Evolutionary conservation across 2,888 invertebrate species (phyloP).

Genomic region (Electrophaes corylata): DNA sequence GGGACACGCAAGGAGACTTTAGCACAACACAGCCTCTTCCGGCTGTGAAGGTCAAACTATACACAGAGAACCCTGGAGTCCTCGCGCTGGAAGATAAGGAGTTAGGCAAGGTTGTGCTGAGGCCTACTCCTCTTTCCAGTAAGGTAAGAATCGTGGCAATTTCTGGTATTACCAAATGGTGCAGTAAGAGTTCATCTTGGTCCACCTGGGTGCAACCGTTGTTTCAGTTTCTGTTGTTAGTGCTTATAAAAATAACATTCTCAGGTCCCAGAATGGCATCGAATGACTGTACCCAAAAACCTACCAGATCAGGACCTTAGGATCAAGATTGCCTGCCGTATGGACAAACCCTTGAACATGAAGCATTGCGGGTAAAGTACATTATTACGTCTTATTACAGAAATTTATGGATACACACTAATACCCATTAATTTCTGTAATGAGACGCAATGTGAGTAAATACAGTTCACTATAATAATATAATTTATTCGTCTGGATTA

Average conservation of each 20-base stretch:
- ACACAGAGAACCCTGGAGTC: conserved; percentile 98
- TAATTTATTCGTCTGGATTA: no score
- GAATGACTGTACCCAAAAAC: conserved; percentile 97
- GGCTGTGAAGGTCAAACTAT: conserved; percentile 98
- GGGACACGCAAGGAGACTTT: conserved; percentile 99
- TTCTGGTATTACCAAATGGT: not conserved
- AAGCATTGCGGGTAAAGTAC: conserved; percentile 96
- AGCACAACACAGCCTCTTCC: conserved; percentile 98
- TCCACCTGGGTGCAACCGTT: not conserved
- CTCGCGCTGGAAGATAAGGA: conserved; percentile 99
- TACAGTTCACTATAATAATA: no score
- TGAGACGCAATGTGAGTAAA: no score
- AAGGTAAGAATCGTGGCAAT: conserved; percentile 83
- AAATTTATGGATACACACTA: no score
- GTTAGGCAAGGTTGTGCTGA: conserved; percentile 95
- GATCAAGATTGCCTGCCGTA: conserved; percentile 98
- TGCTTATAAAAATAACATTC: conserved; percentile 24
- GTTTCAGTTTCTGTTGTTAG: not conserved
- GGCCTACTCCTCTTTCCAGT: conserved; percentile 93
- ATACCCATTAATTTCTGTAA: no score
- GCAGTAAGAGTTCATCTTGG: not conserved
- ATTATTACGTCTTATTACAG: not conserved
- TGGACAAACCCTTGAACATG: conserved; percentile 99
- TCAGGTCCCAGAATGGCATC: conserved; percentile 98
- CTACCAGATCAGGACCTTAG: conserved; percentile 97